phyloP scores from a whole-genome alignment of 2,113 vertebrate genomes.

The Sinocyclocheilus anshuiensis region DNA sequence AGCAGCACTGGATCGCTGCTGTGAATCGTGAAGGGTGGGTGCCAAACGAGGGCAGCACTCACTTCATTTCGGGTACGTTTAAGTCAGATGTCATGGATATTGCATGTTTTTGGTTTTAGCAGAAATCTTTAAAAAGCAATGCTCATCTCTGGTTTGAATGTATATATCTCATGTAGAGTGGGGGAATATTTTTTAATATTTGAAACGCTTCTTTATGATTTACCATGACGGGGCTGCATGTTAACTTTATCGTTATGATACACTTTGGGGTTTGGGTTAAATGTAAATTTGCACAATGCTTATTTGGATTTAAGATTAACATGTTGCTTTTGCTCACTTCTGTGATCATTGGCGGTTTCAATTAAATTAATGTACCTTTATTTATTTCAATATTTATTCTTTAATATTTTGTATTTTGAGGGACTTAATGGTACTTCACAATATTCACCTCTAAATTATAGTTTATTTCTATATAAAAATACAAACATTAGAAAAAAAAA shows the following conservation, averaged over 20 bases:
- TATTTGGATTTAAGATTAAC: not conserved
- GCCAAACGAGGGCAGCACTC: conserved; percentile 76
- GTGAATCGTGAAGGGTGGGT: conserved; percentile 77
- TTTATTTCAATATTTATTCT: too few relatives aligned
- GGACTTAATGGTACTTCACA: too few relatives aligned
- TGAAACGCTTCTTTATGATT: not conserved
- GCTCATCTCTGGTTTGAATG: not conserved
- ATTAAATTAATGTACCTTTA: too few relatives aligned
- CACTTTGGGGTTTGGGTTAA: not conserved
- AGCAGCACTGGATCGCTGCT: conserved; percentile 76
- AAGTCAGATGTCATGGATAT: not conserved
- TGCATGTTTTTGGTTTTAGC: not conserved
- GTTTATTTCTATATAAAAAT: too few relatives aligned
- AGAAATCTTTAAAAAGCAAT: not conserved
- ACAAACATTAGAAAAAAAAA: too few relatives aligned
- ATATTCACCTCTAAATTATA: too few relatives aligned
- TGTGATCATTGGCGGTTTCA: too few relatives aligned
- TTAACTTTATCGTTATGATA: not conserved
- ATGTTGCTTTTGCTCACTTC: not conserved
- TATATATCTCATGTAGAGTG: not conserved
- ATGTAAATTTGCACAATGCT: not conserved
- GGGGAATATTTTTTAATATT: not conserved
- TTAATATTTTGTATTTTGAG: too few relatives aligned
- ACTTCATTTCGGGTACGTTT: conserved; percentile 76
- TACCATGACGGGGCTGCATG: too few relatives aligned